These are phyloP conservation scores for Thunnus thynnus DNA, from an alignment of 2,113 vertebrate genomes.

Conservation along the genomic window DNA sequence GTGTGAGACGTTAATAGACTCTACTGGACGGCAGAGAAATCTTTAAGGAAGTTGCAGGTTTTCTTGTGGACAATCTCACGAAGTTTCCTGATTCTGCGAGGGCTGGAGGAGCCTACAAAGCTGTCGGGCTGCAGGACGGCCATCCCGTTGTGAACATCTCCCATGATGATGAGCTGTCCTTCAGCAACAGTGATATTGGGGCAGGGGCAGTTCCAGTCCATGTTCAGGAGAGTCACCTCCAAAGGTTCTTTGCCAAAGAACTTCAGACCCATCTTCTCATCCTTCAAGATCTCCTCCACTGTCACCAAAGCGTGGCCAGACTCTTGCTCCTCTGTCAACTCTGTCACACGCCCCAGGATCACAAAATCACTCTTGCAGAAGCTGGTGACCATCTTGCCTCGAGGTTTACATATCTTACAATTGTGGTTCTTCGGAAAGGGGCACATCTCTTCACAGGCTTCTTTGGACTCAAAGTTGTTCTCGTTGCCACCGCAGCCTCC, in stretches of 20 bases:
- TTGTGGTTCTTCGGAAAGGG: slow-evolving; percentile 92
- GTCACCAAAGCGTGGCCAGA: slow-evolving; percentile 93
- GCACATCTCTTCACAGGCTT: slow-evolving; percentile 95
- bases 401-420: slow-evolving; percentile 92
- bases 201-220: slow-evolving; percentile 97
- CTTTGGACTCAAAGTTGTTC: slow-evolving; percentile 97
- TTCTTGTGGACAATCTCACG: slow-evolving; percentile 94
- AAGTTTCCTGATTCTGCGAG: slow-evolving; percentile 92
- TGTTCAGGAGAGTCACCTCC: slow-evolving; percentile 94
- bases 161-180: slow-evolving; percentile 96
- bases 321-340: slow-evolving; percentile 94
- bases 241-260: slow-evolving; percentile 94
- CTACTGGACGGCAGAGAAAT: slow-evolving; percentile 89
- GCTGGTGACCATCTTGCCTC: slow-evolving; percentile 94
- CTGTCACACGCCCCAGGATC: slow-evolving; percentile 91
- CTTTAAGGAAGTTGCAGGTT: slow-evolving; percentile 94
- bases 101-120: slow-evolving; percentile 90
- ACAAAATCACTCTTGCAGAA: slow-evolving; percentile 98
- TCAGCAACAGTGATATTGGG: slow-evolving; percentile 92
- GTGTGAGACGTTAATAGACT: neutral
- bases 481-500: slow-evolving; percentile 95
- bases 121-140: slow-evolving; percentile 94
- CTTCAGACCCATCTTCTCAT: slow-evolving; percentile 98
- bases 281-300: slow-evolving; percentile 96
- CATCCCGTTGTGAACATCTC: slow-evolving; percentile 96